Evolutionary conservation across 2,113 vertebrate species (phyloP), one percentile per base, ranked within the genome.

Genomic region (Dunckerocampus dactyliophorus): DNA sequence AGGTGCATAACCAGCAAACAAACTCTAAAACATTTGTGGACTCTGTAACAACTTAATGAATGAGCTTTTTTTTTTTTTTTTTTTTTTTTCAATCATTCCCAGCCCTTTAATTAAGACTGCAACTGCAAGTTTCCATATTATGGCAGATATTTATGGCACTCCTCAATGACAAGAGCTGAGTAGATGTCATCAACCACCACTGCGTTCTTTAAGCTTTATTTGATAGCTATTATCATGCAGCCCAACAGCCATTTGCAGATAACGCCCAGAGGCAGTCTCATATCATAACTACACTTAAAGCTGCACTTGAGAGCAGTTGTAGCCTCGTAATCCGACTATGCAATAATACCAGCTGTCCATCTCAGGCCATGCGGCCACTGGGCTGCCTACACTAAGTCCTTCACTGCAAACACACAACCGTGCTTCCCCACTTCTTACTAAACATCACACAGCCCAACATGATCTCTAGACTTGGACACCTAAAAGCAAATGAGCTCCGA

Each of bases 301-400:
- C 82, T 68, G 62, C 50, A 66, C 77, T 84, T 75, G 73, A 86
- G 79, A 73, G 52, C 64, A 82, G 82, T 77, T 83, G 77, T 67
- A 75, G 72, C 53, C 81, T 85, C 84, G 82, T 89, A 89, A 88
- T 89, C 88, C 79, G 67, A 55, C 82, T 81, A 77, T 80, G 76
- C 76, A 67, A 78, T 83, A 88, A 88, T 86, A 87, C 76, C 63
- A 76, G 71, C 56, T 63, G 65, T 87, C 85, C 79, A 84, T 85
- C 81, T 80, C 59, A 14, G 51, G 22, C 74, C 63, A 66, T 53
- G 60, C 21, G 64, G 79, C 72, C 67, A 62, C 69, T 67, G 66
- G 68, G 65, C 59, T 65, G 82, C 84, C 77, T 53, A 67, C 55
- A 81, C 81, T 79, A 65, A 88, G 64, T 60, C 64, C 74, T 43